These are phyloP conservation scores for Tenodera sinensis DNA, from an alignment of 2,888 invertebrate species.

Conservation along the genomic window DNA sequence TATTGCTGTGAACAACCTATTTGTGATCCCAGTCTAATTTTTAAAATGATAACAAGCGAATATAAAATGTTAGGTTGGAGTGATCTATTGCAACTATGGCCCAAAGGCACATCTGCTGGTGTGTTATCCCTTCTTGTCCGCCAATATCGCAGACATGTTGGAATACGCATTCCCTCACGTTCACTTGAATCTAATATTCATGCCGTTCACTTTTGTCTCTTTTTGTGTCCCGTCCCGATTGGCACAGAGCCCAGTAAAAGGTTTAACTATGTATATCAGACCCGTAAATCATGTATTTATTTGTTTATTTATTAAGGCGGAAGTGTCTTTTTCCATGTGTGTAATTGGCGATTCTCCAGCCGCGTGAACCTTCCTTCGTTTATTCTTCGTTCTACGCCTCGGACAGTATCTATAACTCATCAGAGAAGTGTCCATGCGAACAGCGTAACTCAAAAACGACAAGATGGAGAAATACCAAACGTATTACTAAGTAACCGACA, in stretches of 20 bases:
- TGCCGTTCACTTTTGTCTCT: background rate
- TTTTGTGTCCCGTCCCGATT: background rate
- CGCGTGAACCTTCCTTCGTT: background rate
- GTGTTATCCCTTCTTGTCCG: too few species aligned
- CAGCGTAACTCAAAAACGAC: too few species aligned
- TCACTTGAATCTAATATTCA: background rate
- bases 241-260: background rate
- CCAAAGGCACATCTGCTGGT: too few species aligned
- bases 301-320: background rate
- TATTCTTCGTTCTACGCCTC: background rate
- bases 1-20: too few species aligned
- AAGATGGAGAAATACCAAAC: too few species aligned
- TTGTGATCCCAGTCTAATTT: too few species aligned
- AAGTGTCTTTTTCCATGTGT: background rate
- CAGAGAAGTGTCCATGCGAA: too few species aligned
- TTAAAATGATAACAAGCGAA: too few species aligned
- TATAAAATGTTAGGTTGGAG: too few species aligned
- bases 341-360: background rate
- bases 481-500: too few species aligned
- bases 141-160: background rate
- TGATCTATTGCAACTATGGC: too few species aligned
- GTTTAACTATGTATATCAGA: background rate
- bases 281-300: background rate
- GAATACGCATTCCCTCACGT: background rate
- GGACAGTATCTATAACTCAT: too few species aligned